phyloP scores from a whole-genome alignment of 92 coral and sea anemone genomes.

The Porites cylindrica region DNA sequence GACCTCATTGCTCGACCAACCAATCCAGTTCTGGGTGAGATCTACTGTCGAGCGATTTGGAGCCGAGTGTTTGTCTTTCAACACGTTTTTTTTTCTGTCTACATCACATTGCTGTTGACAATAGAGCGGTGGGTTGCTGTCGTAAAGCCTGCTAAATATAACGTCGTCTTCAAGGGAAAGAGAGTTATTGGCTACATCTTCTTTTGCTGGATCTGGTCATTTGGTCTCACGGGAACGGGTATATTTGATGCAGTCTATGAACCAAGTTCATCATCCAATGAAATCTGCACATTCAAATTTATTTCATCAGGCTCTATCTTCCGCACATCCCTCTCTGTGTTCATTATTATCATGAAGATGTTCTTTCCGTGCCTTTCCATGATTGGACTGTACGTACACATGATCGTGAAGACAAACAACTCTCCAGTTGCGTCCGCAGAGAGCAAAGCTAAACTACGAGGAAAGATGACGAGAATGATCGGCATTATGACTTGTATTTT shows the following conservation, averaged over 20 bases:
- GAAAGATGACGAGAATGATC: too few relatives aligned
- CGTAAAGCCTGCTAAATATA: constrained; percentile 79
- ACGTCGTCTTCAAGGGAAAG: constrained; percentile 39
- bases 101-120: constrained; percentile 78
- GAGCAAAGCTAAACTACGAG: constrained; percentile 6
- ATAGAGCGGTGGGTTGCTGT: constrained; percentile 17
- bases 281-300: constrained; percentile 1
- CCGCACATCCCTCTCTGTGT: not conserved
- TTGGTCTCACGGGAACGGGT: constrained; percentile 5
- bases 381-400: too few relatives aligned
- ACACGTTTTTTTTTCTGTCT: constrained; percentile 70
- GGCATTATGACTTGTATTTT: too few relatives aligned
- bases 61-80: constrained; percentile 72
- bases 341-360: too few relatives aligned
- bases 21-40: constrained; percentile 43
- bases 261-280: not conserved
- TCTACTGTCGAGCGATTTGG: constrained; percentile 80
- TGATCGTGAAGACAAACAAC: too few relatives aligned
- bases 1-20: constrained; percentile 7
- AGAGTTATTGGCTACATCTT: constrained; percentile 60
- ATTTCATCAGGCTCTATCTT: not conserved
- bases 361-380: too few relatives aligned
- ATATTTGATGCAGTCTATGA: not conserved
- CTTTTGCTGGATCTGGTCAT: constrained; percentile 70
- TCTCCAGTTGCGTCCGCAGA: constrained; percentile 25